Percentiles rank a stretch among this genome's conserved stretches.
phyloP scores from a whole-genome alignment of 2,113 vertebrate genomes.

The Amblyornis subalaris region DNA sequence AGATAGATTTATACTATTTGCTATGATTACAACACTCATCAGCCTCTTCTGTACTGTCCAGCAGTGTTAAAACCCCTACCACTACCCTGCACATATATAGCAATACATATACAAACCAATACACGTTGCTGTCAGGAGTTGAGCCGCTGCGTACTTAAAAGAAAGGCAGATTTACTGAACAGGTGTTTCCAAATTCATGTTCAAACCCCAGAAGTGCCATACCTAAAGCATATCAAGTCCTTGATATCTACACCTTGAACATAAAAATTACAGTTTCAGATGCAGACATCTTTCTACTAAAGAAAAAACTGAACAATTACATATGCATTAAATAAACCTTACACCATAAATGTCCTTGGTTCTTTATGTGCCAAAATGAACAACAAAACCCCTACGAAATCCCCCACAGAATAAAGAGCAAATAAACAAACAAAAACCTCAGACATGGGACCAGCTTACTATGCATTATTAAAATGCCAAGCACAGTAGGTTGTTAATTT shows the following conservation, averaged over 20 bases:
- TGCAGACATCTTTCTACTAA: neutral
- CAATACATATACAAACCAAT: neutral
- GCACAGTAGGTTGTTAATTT: conserved; percentile 59
- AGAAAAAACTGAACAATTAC: neutral
- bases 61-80: neutral
- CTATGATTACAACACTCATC: neutral
- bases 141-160: rapidly evolving
- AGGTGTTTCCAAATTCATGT: neutral
- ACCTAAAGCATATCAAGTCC: neutral
- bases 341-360: neutral
- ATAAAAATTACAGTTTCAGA: neutral
- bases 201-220: neutral
- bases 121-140: neutral
- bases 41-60: neutral
- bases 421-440: neutral
- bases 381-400: neutral
- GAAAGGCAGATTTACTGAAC: neutral
- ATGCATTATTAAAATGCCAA: conserved; percentile 59
- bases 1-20: neutral
- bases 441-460: neutral
- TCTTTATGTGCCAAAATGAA: neutral
- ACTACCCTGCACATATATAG: neutral
- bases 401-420: neutral
- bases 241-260: neutral
- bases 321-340: neutral